A percentile compares a stretch with the other conserved stretches of the same genome.
These are phyloP conservation scores for Palythoa heliodiscus DNA, from an alignment of 92 coral and sea anemone genomes.

Conservation along the genomic window DNA sequence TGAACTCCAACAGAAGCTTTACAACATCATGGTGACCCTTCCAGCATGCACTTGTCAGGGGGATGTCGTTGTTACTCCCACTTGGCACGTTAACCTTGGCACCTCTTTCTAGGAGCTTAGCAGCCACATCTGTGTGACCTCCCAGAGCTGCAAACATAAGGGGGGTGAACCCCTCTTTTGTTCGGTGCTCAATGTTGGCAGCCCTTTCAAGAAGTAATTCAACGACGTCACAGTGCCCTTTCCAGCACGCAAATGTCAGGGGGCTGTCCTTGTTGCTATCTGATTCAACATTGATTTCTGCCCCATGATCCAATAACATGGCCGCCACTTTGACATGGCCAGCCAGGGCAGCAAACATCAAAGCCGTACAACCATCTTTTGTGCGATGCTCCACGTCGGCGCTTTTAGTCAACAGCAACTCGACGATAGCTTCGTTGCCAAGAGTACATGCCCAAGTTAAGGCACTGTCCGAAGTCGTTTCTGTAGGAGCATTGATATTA, in stretches of 20 bases:
- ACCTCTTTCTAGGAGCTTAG: conserved; percentile 84
- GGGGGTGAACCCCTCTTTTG: conserved; percentile 99
- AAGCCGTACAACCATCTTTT: conserved; percentile 99
- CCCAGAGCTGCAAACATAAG: conserved; percentile 99
- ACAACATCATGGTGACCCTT: conserved; percentile 99
- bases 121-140: conserved; percentile 98
- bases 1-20: conserved; percentile 88
- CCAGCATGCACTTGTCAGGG: conserved; percentile 99
- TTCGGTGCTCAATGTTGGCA: conserved; percentile 99
- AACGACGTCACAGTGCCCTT: conserved; percentile 99
- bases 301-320: conserved; percentile 92
- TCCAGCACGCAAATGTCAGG: conserved; percentile 99
- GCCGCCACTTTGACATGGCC: conserved; percentile 99
- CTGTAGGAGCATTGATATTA: conserved; percentile 98
- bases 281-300: conserved; percentile 98
- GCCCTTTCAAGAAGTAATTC: conserved; percentile 87
- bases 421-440: conserved; percentile 98
- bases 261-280: conserved; percentile 99
- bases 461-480: conserved; percentile 99
- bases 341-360: conserved; percentile 99
- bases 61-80: conserved; percentile 98
- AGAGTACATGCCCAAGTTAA: conserved; percentile 99
- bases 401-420: conserved; percentile 77
- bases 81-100: conserved; percentile 99
- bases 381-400: conserved; percentile 98